These are phyloP conservation scores for Thumatha senex DNA, from an alignment of 2,888 invertebrate genomes.

Conservation along the genomic window DNA sequence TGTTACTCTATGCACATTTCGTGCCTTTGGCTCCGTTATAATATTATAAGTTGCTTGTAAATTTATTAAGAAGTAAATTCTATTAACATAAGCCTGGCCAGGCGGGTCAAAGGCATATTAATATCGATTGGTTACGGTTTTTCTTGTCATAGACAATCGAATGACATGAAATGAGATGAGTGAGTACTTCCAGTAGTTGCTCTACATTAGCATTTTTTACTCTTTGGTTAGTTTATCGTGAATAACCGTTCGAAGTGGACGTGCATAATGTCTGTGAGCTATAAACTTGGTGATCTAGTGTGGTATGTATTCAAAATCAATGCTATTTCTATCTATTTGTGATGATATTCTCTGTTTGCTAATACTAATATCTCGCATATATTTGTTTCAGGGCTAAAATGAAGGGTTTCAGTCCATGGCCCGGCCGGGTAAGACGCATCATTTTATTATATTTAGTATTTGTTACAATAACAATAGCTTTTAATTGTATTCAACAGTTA, in stretches of 20 bases:
- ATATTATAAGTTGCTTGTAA: too few species aligned
- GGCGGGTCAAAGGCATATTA: too few species aligned
- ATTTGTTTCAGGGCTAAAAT: slow-evolving; percentile 95
- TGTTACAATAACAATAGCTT: slow-evolving; percentile 15
- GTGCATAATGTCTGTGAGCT: slow-evolving; percentile 71
- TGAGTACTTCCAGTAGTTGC: slow-evolving; percentile 2
- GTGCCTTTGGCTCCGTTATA: too few species aligned
- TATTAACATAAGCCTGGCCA: too few species aligned
- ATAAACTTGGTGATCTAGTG: slow-evolving; percentile 82
- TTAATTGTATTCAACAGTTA: slow-evolving; percentile 7
- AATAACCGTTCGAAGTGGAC: slow-evolving; percentile 51
- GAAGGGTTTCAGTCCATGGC: slow-evolving; percentile 99
- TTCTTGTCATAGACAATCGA: slow-evolving; percentile 48
- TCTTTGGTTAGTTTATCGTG: slow-evolving; percentile 75
- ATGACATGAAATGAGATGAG: too few species aligned
- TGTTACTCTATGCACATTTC: too few species aligned
- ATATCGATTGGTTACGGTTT: slow-evolving; percentile 15
- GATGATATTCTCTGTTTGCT: slow-evolving; percentile 54
- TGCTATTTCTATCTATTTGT: slow-evolving; percentile 41
- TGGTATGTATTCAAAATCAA: slow-evolving; percentile 68
- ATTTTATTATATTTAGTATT: slow-evolving; percentile 43
- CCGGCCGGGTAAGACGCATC: slow-evolving; percentile 94
- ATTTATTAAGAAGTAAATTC: too few species aligned
- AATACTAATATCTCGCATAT: slow-evolving; percentile 34
- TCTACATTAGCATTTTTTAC: slow-evolving; percentile 43